Conservation (phyloP, 2,888 invertebrate species). For the Hanleya hanleyi region DNA sequence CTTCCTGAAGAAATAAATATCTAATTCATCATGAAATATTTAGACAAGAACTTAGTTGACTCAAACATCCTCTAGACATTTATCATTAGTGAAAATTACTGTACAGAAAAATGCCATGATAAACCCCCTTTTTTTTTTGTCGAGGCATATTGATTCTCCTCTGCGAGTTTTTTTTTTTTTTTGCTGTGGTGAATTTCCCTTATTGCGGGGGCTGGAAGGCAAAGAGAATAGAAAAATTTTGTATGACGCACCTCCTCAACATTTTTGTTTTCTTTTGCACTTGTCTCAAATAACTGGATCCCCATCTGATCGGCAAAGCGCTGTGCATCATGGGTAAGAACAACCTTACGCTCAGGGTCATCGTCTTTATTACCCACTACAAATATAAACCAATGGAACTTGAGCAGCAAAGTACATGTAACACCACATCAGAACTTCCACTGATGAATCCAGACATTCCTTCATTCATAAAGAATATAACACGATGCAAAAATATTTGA, state of each 20-base stretch:
- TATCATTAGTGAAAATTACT: too few species aligned
- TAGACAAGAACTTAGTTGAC: too few species aligned
- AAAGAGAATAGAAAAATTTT: background rate
- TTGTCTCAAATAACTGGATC: slow-evolving; percentile 97
- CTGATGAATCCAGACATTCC: too few species aligned
- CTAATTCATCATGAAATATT: too few species aligned
- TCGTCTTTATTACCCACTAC: slow-evolving; percentile 74
- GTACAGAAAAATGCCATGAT: background rate
- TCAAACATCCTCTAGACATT: too few species aligned
- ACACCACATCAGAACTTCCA: too few species aligned
- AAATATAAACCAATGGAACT: too few species aligned
- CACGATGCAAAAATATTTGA: too few species aligned
- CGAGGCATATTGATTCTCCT: background rate
- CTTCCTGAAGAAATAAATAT: too few species aligned
- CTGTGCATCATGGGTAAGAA: slow-evolving; percentile 96
- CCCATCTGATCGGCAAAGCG: slow-evolving; percentile 98
- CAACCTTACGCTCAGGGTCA: slow-evolving; percentile 82
- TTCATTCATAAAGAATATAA: too few species aligned
- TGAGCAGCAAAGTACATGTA: too few species aligned
- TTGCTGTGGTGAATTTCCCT: background rate
- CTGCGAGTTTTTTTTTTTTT: too few species aligned
- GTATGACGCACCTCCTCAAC: slow-evolving; percentile 97
- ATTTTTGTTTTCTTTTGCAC: slow-evolving; percentile 99
- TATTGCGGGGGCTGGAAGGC: background rate
- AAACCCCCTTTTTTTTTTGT: background rate